Conservation (phyloP, 2,113 vertebrate species). For the Periophthalmodon schlosseri region DNA sequence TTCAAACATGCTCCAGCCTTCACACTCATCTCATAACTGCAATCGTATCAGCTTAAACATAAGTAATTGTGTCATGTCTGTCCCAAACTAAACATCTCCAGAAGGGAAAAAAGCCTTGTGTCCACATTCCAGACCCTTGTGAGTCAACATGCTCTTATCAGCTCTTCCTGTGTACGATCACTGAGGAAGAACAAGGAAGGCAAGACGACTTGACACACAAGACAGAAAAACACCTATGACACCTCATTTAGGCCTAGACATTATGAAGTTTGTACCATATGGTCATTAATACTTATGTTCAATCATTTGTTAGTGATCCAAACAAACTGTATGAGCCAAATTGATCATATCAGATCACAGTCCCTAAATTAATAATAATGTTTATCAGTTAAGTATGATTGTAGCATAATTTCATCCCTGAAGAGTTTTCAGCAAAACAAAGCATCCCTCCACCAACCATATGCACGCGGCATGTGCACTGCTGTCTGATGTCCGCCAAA, state of each 20-base stretch:
- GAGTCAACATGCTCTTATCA: constrained; percentile 68
- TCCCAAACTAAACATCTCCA: neutral
- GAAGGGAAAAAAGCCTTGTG: neutral
- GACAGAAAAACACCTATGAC: neutral
- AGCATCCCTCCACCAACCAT: too few species aligned
- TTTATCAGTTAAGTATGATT: too few species aligned
- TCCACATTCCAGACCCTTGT: constrained; percentile 60
- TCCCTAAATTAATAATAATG: neutral
- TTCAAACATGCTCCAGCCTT: constrained; percentile 56
- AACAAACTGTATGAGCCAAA: neutral
- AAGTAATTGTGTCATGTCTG: neutral
- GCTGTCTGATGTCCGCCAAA: too few species aligned
- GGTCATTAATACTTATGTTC: neutral
- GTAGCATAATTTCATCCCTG: too few species aligned
- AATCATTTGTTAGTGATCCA: neutral
- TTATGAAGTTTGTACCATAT: neutral
- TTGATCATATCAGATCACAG: neutral
- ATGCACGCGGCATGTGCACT: too few species aligned
- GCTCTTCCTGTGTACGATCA: constrained; percentile 69
- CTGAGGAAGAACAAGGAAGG: constrained; percentile 28
- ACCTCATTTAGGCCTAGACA: neutral
- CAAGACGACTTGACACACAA: neutral
- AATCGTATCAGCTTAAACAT: neutral
- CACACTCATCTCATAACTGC: neutral
- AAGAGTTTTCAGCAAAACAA: too few species aligned